phyloP scores from a whole-genome alignment of 2,113 vertebrate genomes.

The Vimba vimba region DNA sequence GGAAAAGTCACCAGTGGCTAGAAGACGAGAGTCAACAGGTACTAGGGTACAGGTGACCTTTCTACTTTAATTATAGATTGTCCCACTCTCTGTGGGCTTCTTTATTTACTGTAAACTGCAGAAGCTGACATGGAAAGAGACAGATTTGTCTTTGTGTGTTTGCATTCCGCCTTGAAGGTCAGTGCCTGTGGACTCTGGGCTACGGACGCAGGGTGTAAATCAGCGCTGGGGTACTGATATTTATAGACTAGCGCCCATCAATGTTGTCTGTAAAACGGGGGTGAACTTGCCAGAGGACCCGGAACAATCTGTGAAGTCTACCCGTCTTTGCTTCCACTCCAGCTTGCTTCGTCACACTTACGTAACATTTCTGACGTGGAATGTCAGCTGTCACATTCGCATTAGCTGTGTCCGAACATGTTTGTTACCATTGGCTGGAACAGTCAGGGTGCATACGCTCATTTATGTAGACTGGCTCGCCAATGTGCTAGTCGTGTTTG shows the following conservation, averaged over 20 bases:
- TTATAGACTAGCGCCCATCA: conserved; percentile 55
- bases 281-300: conserved; percentile 55
- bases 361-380: not conserved
- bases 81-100: conserved; percentile 37
- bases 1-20: conserved; percentile 38
- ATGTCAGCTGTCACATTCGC: conserved; percentile 50
- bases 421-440: conserved; percentile 22
- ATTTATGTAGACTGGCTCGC: conserved; percentile 3
- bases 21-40: conserved; percentile 52
- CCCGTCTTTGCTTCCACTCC: not conserved
- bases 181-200: conserved; percentile 49
- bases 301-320: conserved; percentile 23
- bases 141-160: conserved; percentile 55
- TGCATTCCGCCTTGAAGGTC: conserved; percentile 56
- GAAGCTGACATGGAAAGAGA: conserved; percentile 56
- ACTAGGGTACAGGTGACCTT: conserved; percentile 50
- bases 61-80: conserved; percentile 53
- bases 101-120: conserved; percentile 54
- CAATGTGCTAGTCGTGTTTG: not conserved
- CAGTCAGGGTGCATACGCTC: not conserved
- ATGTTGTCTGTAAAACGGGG: conserved; percentile 54
- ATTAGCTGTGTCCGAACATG: conserved; percentile 27
- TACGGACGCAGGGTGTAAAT: conserved; percentile 53
- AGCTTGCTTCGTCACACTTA: conserved; percentile 5
- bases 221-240: conserved; percentile 54